Evolutionary conservation across 2,888 invertebrate species (phyloP).

Genomic region (Pollenia angustigena): DNA sequence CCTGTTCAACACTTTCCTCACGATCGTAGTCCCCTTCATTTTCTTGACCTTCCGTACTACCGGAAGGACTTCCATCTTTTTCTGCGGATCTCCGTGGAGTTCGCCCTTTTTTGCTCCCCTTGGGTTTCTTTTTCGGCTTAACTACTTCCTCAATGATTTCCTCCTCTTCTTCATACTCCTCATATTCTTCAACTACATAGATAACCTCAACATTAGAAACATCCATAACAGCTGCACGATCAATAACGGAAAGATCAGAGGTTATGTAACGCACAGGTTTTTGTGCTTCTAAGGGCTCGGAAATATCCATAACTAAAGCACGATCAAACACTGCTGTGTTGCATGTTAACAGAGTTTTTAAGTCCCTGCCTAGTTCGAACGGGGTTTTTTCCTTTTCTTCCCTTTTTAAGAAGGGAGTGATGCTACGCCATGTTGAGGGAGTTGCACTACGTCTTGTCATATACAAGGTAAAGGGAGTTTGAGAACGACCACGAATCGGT

Average conservation of each 20-base stretch:
- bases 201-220: constrained; percentile 84
- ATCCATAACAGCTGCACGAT: constrained; percentile 84
- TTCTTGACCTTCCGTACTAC: constrained; percentile 65
- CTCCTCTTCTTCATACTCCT: constrained; percentile 81
- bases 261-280: constrained; percentile 84
- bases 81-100: constrained; percentile 79
- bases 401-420: constrained; percentile 84
- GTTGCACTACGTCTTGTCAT: constrained; percentile 83
- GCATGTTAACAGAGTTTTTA: constrained; percentile 82
- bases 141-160: constrained; percentile 78
- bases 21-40: constrained; percentile 79
- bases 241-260: constrained; percentile 84
- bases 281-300: constrained; percentile 81
- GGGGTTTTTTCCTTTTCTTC: constrained; percentile 84
- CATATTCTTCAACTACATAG: constrained; percentile 84
- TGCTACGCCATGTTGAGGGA: constrained; percentile 84
- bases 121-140: constrained; percentile 81
- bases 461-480: constrained; percentile 83
- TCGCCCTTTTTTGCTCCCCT: constrained; percentile 77
- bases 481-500: constrained; percentile 83
- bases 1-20: constrained; percentile 81
- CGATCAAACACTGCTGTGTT: constrained; percentile 84
- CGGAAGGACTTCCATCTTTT: constrained; percentile 77
- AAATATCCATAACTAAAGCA: constrained; percentile 84
- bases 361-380: constrained; percentile 83